Conservation (phyloP, 2,113 vertebrate genomes). For the Chaetorhynchus papuensis region DNA sequence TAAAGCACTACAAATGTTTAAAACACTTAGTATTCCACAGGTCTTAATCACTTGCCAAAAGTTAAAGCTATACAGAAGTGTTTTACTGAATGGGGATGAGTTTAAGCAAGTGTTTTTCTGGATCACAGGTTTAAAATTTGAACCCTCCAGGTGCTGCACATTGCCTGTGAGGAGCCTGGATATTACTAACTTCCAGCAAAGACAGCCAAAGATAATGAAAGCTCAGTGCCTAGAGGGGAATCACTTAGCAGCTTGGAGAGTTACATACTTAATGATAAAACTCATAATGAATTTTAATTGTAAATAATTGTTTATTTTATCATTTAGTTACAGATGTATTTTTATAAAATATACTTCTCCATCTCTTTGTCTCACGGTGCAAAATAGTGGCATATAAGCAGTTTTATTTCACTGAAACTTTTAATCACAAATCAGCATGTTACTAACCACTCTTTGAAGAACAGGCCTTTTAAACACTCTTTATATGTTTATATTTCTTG, state of each 20-base stretch:
- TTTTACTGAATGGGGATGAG: background rate
- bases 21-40: background rate
- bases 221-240: background rate
- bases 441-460: background rate
- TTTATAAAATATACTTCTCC: background rate
- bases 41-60: background rate
- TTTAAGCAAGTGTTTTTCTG: background rate
- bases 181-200: background rate
- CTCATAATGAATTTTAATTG: background rate
- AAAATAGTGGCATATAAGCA: background rate
- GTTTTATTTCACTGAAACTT: background rate
- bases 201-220: background rate
- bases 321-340: background rate
- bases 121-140: background rate
- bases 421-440: rapidly evolving
- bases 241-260: background rate
- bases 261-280: background rate
- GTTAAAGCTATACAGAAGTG: background rate
- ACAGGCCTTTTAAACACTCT: background rate
- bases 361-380: background rate
- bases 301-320: background rate
- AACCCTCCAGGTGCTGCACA: background rate
- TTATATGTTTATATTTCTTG: background rate
- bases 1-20: background rate
- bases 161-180: background rate